Evolutionary conservation across 2,113 vertebrate species (phyloP), one percentile per base, ranked within the genome.

Genomic region (Phylloscopus whistleri): DNA sequence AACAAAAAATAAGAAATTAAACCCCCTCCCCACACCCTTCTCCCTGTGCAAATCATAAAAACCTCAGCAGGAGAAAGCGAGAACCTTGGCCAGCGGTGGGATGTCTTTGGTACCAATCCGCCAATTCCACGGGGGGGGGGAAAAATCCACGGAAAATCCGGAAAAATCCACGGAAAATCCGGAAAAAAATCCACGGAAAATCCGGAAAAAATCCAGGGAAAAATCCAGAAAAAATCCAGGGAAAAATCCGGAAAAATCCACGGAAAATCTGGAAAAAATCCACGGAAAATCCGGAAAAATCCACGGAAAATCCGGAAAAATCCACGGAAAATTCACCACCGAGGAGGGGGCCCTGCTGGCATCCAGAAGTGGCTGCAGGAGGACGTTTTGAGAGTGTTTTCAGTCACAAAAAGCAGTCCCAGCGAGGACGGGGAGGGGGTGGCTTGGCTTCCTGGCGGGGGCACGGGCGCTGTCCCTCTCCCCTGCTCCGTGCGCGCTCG

Each of bases 41-140:
- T 46, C 58, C 41, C 79, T 85, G 93, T 90, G 91, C 64, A 87
- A 94, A 93, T 41, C 49, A 87, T 2, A 17, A 74, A 93, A 94
- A 90, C 64, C 92, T 87, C 43, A 85, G 88, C 94, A 76, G 78
- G 44, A 63, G 23, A 84, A 92, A 46, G 41, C 84, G 39, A 41
- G 39, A 11, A 11, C 39, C 39, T 41, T 41, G 39, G 39, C 39
- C 39, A 39, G 6, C 51, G 46, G 83, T 43, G 62, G 82, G 77
- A 88, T 44, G 59, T 96, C 96, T 95, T 94, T 97, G 96, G 96
- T 95, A 94, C 90, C 86, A 53, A 83, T 92, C 90, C 31, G 41
- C 88, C 89, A 52, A 37, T 3, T 30, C 56, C 56, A n/a, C n/a
- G n/a, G n/a, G n/a, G n/a, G n/a, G n/a, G n/a, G 30, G 9, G n/a